A percentile compares a stretch with the other conserved stretches of the same genome.
Conservation (phyloP, 2,797 vertebrate genomes). For the Schizothorax lantsangensis region DNA sequence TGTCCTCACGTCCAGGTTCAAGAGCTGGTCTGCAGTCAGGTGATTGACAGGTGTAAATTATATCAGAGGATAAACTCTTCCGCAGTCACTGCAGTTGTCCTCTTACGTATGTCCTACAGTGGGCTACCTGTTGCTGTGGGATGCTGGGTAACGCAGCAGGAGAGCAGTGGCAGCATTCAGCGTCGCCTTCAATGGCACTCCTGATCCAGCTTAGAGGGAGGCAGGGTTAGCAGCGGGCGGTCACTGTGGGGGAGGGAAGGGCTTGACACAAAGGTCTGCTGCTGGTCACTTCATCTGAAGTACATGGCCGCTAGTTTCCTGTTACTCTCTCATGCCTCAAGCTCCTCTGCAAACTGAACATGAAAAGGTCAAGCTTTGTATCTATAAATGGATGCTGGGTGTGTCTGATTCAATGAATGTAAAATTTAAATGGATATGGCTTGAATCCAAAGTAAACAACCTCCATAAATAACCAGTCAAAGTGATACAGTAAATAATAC, state of each 20-base stretch:
- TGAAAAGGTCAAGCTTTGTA: slow-evolving; percentile 57
- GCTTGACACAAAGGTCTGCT: slow-evolving; percentile 55
- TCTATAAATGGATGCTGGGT: slow-evolving; percentile 48
- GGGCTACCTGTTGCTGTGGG: slow-evolving; percentile 56
- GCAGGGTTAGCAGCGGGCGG: slow-evolving; percentile 32
- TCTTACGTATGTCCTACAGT: background rate
- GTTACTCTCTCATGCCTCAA: background rate
- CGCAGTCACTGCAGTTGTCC: background rate
- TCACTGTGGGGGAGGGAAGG: slow-evolving; percentile 62
- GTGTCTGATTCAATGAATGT: slow-evolving; percentile 48
- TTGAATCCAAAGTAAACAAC: slow-evolving; percentile 23
- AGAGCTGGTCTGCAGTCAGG: background rate
- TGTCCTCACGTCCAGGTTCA: slow-evolving; percentile 32
- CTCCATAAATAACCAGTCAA: background rate
- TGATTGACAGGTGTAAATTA: slow-evolving; percentile 10
- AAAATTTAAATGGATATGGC: slow-evolving; percentile 44
- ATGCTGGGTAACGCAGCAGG: slow-evolving; percentile 46
- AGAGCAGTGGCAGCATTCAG: slow-evolving; percentile 26
- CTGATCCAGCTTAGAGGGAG: slow-evolving; percentile 59
- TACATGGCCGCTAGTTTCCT: slow-evolving; percentile 22
- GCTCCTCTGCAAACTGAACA: slow-evolving; percentile 50
- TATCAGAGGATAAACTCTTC: background rate
- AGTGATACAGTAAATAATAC: slow-evolving; percentile 3
- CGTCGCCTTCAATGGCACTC: slow-evolving; percentile 24
- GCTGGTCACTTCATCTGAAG: slow-evolving; percentile 48